Evolutionary conservation across 1,140 invertebrate genomes (phyloP).

Genomic region (Dendrolimus punctatus): DNA sequence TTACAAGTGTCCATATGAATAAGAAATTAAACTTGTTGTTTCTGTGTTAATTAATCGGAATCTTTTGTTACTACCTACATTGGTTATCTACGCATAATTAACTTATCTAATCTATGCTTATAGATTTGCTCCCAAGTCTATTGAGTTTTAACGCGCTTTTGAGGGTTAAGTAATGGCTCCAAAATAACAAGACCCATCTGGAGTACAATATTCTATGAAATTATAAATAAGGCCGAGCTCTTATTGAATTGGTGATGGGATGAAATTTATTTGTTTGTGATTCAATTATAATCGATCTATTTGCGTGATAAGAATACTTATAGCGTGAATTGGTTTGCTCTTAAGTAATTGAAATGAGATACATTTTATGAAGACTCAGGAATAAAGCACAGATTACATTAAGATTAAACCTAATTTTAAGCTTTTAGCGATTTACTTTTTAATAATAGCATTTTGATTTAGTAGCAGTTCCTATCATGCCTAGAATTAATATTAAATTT

Average conservation of each 20-base stretch:
- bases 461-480: no score
- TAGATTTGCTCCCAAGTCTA: constrained; percentile 41
- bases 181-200: constrained; percentile 27
- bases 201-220: constrained; percentile 16
- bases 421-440: no score
- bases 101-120: constrained; percentile 16
- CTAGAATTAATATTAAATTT: no score
- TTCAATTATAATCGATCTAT: constrained; percentile 57
- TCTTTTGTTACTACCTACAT: no score
- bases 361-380: neutral
- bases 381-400: no score
- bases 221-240: constrained; percentile 31
- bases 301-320: constrained; percentile 33
- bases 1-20: no score
- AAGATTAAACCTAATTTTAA: no score
- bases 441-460: no score
- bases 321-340: constrained; percentile 21
- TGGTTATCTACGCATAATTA: no score
- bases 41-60: no score
- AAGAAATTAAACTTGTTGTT: no score
- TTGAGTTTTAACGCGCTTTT: constrained; percentile 62
- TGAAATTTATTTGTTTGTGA: constrained; percentile 55
- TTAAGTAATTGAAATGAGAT: constrained; percentile 25
- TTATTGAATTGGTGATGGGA: constrained; percentile 22
- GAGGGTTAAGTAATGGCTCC: constrained; percentile 55